Conservation (phyloP, 2,888 invertebrate species). For the Ferdinandea cuprea region DNA sequence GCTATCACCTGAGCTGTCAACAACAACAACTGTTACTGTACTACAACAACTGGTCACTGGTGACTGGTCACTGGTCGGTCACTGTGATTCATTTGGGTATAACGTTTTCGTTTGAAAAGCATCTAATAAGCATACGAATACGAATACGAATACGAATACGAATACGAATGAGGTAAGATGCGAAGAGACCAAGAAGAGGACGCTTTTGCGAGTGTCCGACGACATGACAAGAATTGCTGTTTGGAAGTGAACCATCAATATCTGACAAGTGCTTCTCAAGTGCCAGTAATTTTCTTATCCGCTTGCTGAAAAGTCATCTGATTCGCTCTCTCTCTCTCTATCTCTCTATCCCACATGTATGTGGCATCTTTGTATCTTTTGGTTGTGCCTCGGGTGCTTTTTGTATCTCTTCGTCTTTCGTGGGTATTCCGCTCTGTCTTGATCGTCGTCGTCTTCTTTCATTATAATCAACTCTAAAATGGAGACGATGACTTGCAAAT, state of each 20-base stretch:
- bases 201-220: conserved; percentile 41
- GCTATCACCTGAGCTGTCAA: conserved; percentile 11
- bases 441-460: conserved; percentile 48
- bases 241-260: conserved; percentile 74
- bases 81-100: conserved; percentile 22
- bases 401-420: conserved; percentile 9
- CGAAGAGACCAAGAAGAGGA: not conserved
- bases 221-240: conserved; percentile 58
- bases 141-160: too few relatives aligned
- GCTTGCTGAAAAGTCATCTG: conserved; percentile 69
- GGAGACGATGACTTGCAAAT: conserved; percentile 74
- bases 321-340: conserved; percentile 3
- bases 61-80: conserved; percentile 31
- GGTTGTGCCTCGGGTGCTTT: conserved; percentile 43
- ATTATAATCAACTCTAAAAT: conserved; percentile 73
- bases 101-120: conserved; percentile 45
- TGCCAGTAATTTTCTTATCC: conserved; percentile 75
- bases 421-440: conserved; percentile 12
- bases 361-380: conserved; percentile 57
- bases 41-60: conserved; percentile 5
- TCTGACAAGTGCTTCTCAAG: conserved; percentile 73
- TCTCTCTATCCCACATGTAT: conserved; percentile 25
- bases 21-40: conserved; percentile 22
- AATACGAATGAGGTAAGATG: not conserved
- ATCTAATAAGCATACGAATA: conserved; percentile 60